Base-by-base conservation (phyloP, 2,888 invertebrate species). In the Xanthia togata region DNA sequence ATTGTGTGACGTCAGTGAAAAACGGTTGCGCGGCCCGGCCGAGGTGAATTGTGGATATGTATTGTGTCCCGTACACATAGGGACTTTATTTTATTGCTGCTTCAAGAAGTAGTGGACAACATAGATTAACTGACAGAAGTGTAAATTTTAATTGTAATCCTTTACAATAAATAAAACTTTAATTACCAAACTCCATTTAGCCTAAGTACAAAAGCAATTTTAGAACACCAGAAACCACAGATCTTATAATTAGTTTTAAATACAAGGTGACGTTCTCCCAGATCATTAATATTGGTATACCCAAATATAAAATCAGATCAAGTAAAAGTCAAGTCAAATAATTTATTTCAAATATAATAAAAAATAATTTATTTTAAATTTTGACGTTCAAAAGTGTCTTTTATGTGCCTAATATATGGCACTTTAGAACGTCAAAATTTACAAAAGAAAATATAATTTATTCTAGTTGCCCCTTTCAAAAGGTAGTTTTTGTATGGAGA, bases 1-100 rank as follows among this genome's bases (percentile, higher is more conserved):
- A 35, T 53, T 31, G 59, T 72, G 82, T 62, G 73, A 82, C 85
- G 73, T 69, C 71, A 68, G 5, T 75, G 68, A 84, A 80, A 84
- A 82, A 80, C 81, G 44, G 20, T n/a, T 35, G 47, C 31, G 4
- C 59, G 47, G 14, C 14, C 8, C n/a, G 44, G 63, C 26, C 35
- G n/a, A 8, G 3, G 75, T 80, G 60, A 84, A 20, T 71, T 84
- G 71, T 71, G 68, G 60, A 75, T 55, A 64, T 62, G 64, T 79
- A 69, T 83, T 62, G 64, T 79, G 73, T 83, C 72, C 65, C 67
- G 65, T 67, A 63, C 41, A 68, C 47, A 69, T 41, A 12, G n/a
- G 9, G 55, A 57, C 64, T 71, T 62, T 79, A 73, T 70, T 79
- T 23, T 73, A 83, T 65, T 69, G 35, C 38, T 55, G 31, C 31